phyloP scores from a whole-genome alignment of 2,888 invertebrate genomes.

The Synergus umbraculus region DNA sequence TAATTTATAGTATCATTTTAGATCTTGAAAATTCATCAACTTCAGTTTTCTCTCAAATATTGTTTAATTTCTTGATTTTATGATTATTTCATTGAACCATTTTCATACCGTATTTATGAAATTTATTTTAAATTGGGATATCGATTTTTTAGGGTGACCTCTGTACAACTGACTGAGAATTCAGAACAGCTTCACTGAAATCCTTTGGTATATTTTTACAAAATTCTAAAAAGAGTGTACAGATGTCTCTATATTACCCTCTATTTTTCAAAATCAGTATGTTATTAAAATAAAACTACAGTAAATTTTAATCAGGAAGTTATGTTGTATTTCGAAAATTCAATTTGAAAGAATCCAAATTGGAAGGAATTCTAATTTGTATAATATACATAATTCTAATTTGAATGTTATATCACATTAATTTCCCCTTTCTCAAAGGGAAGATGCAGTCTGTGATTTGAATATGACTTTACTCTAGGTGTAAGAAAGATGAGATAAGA shows the following conservation, averaged over 20 bases:
- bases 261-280: background rate
- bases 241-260: slow-evolving; percentile 8
- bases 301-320: background rate
- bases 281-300: no score
- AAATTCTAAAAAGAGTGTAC: background rate
- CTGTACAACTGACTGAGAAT: background rate
- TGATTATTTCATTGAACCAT: background rate
- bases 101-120: background rate
- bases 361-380: background rate
- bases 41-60: background rate
- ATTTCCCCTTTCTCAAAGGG: no score
- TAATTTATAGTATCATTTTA: slow-evolving; percentile 8
- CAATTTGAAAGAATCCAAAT: background rate
- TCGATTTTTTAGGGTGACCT: slow-evolving; percentile 27
- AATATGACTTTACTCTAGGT: no score
- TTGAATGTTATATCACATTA: background rate
- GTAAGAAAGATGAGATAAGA: background rate
- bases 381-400: background rate
- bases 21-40: background rate
- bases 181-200: background rate
- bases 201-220: background rate
- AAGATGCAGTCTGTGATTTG: no score
- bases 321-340: background rate
- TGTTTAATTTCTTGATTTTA: background rate
- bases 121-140: background rate